Evolutionary conservation across 2,888 invertebrate species (phyloP), one percentile per base, ranked within the genome.

Genomic region (Artemia sinica): DNA sequence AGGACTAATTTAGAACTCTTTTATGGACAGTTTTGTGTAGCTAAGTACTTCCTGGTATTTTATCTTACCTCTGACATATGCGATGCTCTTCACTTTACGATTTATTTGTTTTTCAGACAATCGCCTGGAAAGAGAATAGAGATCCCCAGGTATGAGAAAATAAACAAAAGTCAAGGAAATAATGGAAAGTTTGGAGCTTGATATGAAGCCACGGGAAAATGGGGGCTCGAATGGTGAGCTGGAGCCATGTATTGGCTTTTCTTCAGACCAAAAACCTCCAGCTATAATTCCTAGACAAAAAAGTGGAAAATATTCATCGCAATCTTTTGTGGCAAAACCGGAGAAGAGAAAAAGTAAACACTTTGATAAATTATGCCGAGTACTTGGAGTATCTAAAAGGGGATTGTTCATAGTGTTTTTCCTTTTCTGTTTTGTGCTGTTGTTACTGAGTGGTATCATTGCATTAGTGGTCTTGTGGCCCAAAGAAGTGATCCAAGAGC

Each of bases 391-490:
- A n/a, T 66, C 70, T 49, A 65, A 65, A 41, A 66, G 66, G 50
- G 70, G 70, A 66, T 68, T 70, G 50, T 63, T 58, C 51, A 66
- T 70, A 50, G 50, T 70, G 8, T 49, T 49, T 18, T n/a, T 68
- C 10, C 68, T 70, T 14, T 66, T 70, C 49, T 50, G 73, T 2
- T 41, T 78, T 28, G 73, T 80, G 65, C 74, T 80, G 51, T 68
- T 81, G 51, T 75, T 81, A 67, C 72, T 81, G 41, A 73, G 82
- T 66, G 75, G 79, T 50, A 76, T 82, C 66, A 74, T 82, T 69
- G 76, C 78, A 13, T 74, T 82, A 74, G 76, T 77, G 12, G 77
- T 78, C 14, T 74, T 79, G 14, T 81, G 82, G 80, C 82, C 82
- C 8, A 74, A 74, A n/a, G 75, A 77, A 66, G 77, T 78, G 2